phyloP scores from a whole-genome alignment of 2,113 vertebrate genomes.

The Talpa occidentalis region DNA sequence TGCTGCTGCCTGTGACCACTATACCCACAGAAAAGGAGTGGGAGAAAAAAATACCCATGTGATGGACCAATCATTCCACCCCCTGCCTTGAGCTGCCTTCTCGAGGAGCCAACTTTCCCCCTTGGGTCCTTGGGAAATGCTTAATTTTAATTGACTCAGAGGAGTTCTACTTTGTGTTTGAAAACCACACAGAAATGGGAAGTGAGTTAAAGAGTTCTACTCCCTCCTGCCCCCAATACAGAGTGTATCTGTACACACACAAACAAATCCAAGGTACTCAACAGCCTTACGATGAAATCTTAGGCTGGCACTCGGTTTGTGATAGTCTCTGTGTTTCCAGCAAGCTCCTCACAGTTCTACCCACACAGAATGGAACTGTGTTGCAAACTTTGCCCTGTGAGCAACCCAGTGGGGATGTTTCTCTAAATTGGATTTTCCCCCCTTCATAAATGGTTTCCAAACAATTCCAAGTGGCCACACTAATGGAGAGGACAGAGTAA shows the following conservation, averaged over 20 bases:
- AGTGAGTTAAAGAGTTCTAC: conserved; percentile 53
- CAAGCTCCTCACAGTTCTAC: background rate
- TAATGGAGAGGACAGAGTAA: conserved; percentile 14
- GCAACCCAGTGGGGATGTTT: background rate
- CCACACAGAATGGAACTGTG: background rate
- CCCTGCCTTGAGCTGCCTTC: conserved; percentile 59
- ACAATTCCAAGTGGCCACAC: conserved; percentile 28
- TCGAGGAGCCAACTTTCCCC: conserved; percentile 68
- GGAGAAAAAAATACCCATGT: conserved; percentile 63
- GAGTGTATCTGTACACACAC: background rate
- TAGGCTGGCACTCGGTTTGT: background rate
- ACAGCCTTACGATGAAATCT: conserved; percentile 19
- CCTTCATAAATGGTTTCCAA: conserved; percentile 32
- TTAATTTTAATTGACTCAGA: conserved; percentile 76
- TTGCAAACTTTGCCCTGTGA: background rate
- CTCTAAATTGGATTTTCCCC: background rate
- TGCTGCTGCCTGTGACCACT: conserved; percentile 65
- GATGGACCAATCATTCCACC: conserved; percentile 62
- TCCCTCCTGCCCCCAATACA: background rate
- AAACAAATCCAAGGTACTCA: conserved; percentile 51
- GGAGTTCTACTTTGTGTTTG: conserved; percentile 65
- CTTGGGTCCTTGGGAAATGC: conserved; percentile 70
- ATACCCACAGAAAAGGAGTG: conserved; percentile 70
- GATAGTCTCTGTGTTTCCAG: conserved; percentile 15
- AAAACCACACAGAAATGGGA: conserved; percentile 65